phyloP scores from a whole-genome alignment of 92 coral and sea anemone species.

The Bergia puertoricense region DNA sequence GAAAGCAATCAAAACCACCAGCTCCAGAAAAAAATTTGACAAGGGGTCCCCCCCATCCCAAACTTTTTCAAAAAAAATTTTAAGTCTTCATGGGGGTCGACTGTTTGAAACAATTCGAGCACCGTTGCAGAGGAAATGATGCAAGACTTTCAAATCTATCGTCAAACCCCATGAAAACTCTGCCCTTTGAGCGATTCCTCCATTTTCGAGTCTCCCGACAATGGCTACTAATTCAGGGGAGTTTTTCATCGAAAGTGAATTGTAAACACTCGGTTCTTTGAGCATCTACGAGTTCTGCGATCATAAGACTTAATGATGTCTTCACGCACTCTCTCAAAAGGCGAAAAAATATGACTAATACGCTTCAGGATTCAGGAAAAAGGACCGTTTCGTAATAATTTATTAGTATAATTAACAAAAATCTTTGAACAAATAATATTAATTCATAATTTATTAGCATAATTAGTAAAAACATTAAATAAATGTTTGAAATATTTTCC shows the following conservation, averaged over 20 bases:
- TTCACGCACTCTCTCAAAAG: constrained; percentile 35
- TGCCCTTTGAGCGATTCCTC: constrained; percentile 38
- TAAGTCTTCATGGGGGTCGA: constrained; percentile 11
- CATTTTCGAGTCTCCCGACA: constrained; percentile 16
- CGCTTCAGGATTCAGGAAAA: neutral
- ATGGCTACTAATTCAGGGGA: neutral
- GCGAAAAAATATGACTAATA: neutral
- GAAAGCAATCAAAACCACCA: neutral
- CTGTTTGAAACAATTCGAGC: constrained; percentile 4
- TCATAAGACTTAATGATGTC: constrained; percentile 31
- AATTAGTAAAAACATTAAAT: too few relatives aligned
- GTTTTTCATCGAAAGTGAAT: constrained; percentile 17
- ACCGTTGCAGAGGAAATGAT: neutral
- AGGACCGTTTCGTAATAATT: too few relatives aligned
- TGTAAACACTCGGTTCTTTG: constrained; percentile 34
- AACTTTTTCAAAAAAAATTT: neutral
- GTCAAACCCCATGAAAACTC: constrained; percentile 39
- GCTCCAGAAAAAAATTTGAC: constrained; percentile 7
- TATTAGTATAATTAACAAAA: too few relatives aligned
- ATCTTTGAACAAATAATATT: too few relatives aligned
- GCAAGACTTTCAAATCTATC: constrained; percentile 24
- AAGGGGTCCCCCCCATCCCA: constrained; percentile 31
- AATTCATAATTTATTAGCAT: too few relatives aligned
- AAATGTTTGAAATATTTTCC: too few relatives aligned
- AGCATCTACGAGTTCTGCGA: constrained; percentile 27